Percentiles rank a stretch among this genome's conserved stretches.
Evolutionary conservation across 1,140 invertebrate species (phyloP).

Genomic region (Nebria ingens): DNA sequence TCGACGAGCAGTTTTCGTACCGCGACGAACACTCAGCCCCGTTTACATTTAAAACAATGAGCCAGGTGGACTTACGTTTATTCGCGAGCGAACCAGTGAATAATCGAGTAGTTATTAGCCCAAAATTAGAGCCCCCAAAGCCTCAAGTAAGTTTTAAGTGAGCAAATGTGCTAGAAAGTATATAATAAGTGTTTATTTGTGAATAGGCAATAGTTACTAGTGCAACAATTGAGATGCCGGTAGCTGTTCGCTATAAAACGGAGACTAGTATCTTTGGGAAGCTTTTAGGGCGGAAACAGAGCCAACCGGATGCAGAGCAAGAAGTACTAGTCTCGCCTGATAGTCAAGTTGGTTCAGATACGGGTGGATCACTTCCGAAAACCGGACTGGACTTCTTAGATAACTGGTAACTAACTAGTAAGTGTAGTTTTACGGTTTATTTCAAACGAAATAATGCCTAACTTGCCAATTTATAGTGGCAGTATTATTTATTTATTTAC

Average conservation of each 20-base stretch:
- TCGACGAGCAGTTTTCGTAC: conserved; percentile 39
- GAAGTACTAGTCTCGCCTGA: background rate
- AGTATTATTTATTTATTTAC: too few species aligned
- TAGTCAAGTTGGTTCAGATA: conserved; percentile 30
- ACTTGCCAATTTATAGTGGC: too few species aligned
- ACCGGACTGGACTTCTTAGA: conserved; percentile 59
- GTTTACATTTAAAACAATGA: conserved; percentile 62
- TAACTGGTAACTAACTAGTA: too few species aligned
- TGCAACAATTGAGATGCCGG: background rate
- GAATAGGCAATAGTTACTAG: too few species aligned
- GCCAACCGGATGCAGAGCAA: background rate
- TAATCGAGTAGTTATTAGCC: conserved; percentile 26
- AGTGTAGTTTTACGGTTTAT: too few species aligned
- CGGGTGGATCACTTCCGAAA: conserved; percentile 39
- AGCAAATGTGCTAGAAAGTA: background rate
- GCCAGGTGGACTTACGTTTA: conserved; percentile 53
- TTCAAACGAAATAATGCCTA: too few species aligned
- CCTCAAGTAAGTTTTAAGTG: conserved; percentile 1
- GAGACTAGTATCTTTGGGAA: background rate
- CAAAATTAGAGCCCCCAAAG: background rate
- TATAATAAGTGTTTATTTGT: background rate
- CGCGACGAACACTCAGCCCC: conserved; percentile 60
- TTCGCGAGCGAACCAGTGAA: conserved; percentile 28
- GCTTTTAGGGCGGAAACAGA: background rate
- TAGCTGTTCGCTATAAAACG: background rate